Evolutionary conservation across 2,797 vertebrate genomes (phyloP), one percentile per base, ranked within the genome.

Genomic region (Chelon labrosus): DNA sequence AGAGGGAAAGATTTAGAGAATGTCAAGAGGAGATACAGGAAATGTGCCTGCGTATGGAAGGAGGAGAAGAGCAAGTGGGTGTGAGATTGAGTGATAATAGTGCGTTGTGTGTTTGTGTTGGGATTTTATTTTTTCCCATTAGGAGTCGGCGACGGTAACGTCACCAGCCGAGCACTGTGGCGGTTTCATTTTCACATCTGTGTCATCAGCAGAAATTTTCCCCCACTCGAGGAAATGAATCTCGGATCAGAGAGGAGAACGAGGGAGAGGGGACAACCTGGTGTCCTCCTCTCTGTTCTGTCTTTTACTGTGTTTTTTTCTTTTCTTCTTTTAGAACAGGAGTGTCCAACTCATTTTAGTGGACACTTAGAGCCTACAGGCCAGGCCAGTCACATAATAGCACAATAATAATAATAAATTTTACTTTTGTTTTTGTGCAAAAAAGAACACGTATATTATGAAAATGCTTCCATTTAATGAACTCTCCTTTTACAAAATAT

Each of bases 151-250:
- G 81, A 80, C 73, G 14, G 78, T 27, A 22, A 62, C 80, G 60
- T 71, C 73, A 70, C 31, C 7, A 3, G 61, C 58, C 20, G 20
- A 71, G 75, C 50, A 25, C 73, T 46, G 77, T 60, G 3, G 70
- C 64, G 10, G 75, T 86, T 84, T 79, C 75, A 77, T 84, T 79
- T 81, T 55, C 77, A 76, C 75, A 65, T 75, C 75, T 70, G 79
- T 85, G 73, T 80, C 80, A 79, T 88, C 79, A 78, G 85, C 71
- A 79, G 53, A 80, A 77, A 76, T 75, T 51, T 78, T 56, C 66
- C 73, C 69, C 72, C 75, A 83, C 86, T 86, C 44, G 58, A 79
- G 83, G 73, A 81, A 87, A 81, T 82, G 70, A 27, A 70, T 73
- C 73, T 79, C 8, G 17, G 47, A 9, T 4, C 25, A 4, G 25